Base-by-base conservation (phyloP, 23 tunicate species). In the Phallusia fumigata region DNA sequence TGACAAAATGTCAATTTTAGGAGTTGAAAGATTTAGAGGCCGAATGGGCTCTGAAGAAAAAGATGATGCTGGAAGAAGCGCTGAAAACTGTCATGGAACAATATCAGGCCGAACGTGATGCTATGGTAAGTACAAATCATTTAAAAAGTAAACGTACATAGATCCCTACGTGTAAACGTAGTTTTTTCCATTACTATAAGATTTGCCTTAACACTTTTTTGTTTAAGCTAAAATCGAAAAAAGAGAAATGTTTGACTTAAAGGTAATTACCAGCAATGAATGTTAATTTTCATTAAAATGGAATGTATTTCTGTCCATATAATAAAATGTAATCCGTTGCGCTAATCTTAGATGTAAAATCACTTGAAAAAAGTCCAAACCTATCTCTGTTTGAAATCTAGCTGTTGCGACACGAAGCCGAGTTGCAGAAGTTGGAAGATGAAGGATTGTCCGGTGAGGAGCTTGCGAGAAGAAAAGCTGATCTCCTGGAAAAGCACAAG, bases 1-100 rank as follows among this genome's bases (percentile, higher is more conserved):
- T 22, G 13, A 58, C 69, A 58, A 58, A 58, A 21, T 21, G 69
- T 13, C 69, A 24, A 6, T 21, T 58, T 58, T 53, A 94, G 98
- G 98, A 94, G 49, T 51, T 89, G 83, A 86, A 86, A 77, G 85
- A 94, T 69, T 44, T 94, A 73, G 91, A 86, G 44, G 94, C 82
- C 36, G 98, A 94, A 85, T 89, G 85, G 82, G 94, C 91, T 47
- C 73, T 94, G 19, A 84, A 76, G 73, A 94, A 89, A 79, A 94
- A 94, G 80, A 74, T 94, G 78, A 33, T 86, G 73, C 28, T 94
- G 47, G 90, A 84, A 22, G 87, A 94, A 80, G 90, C 87, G 65
- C 80, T 93, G 30, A 81, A 88, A 35, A 0, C 49, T n/a, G 51
- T 93, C 65, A 81, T 47, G 78, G 92, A 88, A 16, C 89, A 93